phyloP scores from a whole-genome alignment of 2,888 invertebrate genomes.

The Phyllotreta cruciferae region DNA sequence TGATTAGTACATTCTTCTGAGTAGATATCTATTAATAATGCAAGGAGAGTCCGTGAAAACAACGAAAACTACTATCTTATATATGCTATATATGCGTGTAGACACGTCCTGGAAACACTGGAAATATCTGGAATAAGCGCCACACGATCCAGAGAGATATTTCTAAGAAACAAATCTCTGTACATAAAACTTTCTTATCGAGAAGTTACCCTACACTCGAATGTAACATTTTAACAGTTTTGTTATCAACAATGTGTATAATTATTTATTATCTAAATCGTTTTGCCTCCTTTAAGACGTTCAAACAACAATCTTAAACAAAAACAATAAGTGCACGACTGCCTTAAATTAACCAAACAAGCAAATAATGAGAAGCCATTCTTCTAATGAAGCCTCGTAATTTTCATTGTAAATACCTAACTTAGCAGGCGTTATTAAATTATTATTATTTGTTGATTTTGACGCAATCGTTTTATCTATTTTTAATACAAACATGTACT shows the following conservation, averaged over 20 bases:
- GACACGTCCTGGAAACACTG: no score
- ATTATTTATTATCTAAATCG: no score
- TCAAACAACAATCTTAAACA: conserved; percentile 14
- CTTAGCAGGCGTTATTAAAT: conserved; percentile 17
- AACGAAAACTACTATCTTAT: conserved; percentile 45
- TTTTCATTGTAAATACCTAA: conserved; percentile 24
- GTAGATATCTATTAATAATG: conserved; percentile 47
- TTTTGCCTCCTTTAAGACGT: neutral
- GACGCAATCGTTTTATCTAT: conserved; percentile 29
- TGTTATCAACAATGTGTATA: no score
- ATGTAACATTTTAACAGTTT: no score
- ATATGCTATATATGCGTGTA: no score
- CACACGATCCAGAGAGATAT: no score
- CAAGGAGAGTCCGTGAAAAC: conserved; percentile 43
- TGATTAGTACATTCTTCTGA: no score
- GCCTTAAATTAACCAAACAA: conserved; percentile 29
- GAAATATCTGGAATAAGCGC: no score
- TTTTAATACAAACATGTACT: conserved; percentile 1
- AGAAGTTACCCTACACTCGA: no score
- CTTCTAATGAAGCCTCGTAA: conserved; percentile 18
- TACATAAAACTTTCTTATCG: no score
- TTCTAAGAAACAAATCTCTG: no score
- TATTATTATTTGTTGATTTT: conserved; percentile 29
- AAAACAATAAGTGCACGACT: conserved; percentile 24
- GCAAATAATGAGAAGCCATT: conserved; percentile 29